Conservation (phyloP, 2,797 vertebrate species). For the Morus bassanus region DNA sequence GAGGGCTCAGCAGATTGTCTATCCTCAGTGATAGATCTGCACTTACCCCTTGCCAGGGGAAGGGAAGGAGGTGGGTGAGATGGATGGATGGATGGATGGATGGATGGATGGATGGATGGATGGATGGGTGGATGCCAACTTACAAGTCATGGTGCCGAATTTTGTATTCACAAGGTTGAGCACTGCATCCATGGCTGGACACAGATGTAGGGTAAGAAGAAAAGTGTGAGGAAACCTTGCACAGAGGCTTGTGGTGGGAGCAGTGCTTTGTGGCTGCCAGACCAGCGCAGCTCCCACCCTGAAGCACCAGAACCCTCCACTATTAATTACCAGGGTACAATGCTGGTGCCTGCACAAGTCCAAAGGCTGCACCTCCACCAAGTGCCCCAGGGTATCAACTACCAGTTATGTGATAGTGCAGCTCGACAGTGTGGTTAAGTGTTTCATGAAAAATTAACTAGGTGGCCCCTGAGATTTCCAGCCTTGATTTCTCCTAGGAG, state of each 20-base stretch:
- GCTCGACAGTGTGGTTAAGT: background rate
- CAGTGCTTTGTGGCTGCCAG: background rate
- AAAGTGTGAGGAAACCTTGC: background rate
- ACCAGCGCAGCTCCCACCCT: background rate
- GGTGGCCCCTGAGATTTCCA: background rate
- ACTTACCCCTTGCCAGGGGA: no score
- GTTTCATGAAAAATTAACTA: background rate
- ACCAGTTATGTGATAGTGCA: fast-evolving
- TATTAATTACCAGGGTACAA: background rate
- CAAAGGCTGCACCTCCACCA: background rate
- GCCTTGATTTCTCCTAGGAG: background rate
- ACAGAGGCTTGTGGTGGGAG: background rate
- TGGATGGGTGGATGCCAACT: background rate
- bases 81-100: no score
- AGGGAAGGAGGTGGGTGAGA: background rate
- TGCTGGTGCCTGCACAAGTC: fast-evolving
- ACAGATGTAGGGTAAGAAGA: constrained; percentile 46
- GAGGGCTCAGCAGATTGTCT: background rate
- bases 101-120: no score
- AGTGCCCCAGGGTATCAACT: background rate
- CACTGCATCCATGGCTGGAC: constrained; percentile 50
- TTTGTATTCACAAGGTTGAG: constrained; percentile 43
- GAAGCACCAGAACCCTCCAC: background rate
- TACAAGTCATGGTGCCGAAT: background rate
- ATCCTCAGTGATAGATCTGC: fast-evolving